Conservation (phyloP, 2,888 invertebrate genomes). For the Fabriciana adippe region DNA sequence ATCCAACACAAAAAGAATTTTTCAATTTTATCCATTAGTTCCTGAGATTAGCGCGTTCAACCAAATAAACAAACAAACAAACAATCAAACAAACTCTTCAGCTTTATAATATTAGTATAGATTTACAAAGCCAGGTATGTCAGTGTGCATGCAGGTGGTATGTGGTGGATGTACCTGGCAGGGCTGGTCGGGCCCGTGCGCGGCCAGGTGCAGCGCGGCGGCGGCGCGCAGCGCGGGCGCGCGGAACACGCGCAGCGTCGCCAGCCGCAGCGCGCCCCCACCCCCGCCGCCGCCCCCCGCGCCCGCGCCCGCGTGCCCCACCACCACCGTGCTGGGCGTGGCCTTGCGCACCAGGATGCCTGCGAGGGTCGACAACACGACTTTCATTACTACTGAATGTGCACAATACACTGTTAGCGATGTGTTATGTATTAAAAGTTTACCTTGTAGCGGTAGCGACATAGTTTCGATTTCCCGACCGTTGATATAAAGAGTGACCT, state of each 20-base stretch:
- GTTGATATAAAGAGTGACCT: conserved; percentile 82
- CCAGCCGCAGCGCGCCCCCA: conserved; percentile 77
- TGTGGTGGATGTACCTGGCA: conserved; percentile 58
- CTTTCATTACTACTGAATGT: too few relatives aligned
- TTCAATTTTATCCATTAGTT: too few relatives aligned
- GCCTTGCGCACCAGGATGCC: conserved; percentile 82
- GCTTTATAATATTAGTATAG: too few relatives aligned
- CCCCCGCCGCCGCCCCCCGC: conserved; percentile 64
- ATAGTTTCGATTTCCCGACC: conserved; percentile 82
- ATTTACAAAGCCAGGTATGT: background rate
- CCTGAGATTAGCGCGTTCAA: too few relatives aligned
- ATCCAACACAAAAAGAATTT: too few relatives aligned
- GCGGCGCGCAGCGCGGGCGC: conserved; percentile 77
- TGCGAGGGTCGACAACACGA: conserved; percentile 36
- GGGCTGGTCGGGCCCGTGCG: conserved; percentile 65
- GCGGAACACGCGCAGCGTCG: conserved; percentile 81
- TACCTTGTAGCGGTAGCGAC: conserved; percentile 82
- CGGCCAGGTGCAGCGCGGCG: conserved; percentile 80
- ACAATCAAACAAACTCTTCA: too few relatives aligned
- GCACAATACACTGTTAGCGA: too few relatives aligned
- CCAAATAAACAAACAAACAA: too few relatives aligned
- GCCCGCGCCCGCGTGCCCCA: conserved; percentile 61
- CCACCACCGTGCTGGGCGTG: conserved; percentile 77
- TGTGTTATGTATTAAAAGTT: conserved; percentile 6
- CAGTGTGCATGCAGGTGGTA: background rate